Evolutionary conservation across 2,797 vertebrate species (phyloP).

Genomic region (Todus mexicanus): DNA sequence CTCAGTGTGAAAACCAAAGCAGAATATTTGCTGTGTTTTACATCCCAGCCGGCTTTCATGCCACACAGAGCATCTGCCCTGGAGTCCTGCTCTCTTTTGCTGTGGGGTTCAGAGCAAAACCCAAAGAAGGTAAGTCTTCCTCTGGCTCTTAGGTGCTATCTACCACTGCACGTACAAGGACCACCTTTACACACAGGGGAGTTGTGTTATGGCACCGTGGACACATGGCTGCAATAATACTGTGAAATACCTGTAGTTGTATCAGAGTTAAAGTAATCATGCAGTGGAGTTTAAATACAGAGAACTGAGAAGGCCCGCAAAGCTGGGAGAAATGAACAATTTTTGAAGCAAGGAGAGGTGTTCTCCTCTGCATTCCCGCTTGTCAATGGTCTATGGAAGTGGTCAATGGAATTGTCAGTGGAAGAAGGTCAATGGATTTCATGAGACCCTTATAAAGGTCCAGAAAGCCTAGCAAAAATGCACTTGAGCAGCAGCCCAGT

Average conservation of each 20-base stretch:
- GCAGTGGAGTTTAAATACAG: not conserved
- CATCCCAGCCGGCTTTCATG: accelerated
- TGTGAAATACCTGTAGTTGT: not conserved
- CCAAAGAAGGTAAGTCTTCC: not conserved
- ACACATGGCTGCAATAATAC: not conserved
- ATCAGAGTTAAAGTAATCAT: not conserved
- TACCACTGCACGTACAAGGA: not conserved
- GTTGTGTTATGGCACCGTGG: not conserved
- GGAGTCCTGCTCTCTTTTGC: not conserved
- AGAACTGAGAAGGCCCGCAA: not conserved
- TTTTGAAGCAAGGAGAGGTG: not conserved
- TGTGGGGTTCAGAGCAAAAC: accelerated
- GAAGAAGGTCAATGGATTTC: not conserved
- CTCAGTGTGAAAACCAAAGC: not conserved
- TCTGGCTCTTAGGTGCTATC: not conserved
- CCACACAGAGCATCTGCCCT: not conserved
- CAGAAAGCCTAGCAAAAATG: not conserved
- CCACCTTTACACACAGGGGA: not conserved
- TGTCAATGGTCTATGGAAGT: too few relatives aligned
- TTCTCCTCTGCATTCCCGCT: not conserved
- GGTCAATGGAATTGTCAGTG: too few relatives aligned
- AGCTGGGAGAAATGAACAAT: not conserved
- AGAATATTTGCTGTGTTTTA: not conserved
- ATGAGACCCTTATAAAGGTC: not conserved
- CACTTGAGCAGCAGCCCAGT: not conserved